Conservation (phyloP, 2,888 invertebrate genomes). For the Terebella lapidaria region DNA sequence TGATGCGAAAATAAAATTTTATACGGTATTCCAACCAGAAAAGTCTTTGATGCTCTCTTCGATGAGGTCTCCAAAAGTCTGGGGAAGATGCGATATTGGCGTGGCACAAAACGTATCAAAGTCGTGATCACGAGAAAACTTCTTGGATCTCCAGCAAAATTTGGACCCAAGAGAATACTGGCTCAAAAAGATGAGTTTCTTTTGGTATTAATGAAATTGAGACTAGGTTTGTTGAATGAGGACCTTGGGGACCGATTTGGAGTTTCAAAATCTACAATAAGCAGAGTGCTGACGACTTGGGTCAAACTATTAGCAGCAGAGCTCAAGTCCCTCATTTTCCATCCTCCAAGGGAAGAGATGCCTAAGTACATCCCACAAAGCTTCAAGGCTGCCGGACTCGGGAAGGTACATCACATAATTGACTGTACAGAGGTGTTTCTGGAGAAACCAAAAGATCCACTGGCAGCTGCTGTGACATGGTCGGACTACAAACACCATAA, state of each 20-base stretch:
- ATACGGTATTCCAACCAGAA: neutral
- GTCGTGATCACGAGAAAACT: neutral
- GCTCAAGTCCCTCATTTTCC: neutral
- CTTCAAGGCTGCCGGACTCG: neutral
- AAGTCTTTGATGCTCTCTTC: neutral
- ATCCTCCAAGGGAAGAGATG: neutral
- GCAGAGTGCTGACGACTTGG: neutral
- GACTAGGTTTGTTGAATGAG: neutral
- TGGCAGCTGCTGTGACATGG: neutral
- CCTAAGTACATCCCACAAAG: neutral
- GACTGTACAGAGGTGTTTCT: neutral
- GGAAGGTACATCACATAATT: neutral
- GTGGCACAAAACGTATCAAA: neutral
- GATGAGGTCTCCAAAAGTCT: neutral
- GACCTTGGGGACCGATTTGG: neutral
- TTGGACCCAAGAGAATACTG: neutral
- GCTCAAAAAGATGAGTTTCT: neutral
- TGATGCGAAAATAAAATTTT: neutral
- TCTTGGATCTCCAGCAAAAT: neutral
- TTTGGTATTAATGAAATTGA: neutral
- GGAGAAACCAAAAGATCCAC: neutral
- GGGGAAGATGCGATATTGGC: neutral
- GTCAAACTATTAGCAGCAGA: neutral
- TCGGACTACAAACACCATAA: neutral
- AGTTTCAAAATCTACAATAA: neutral